Evolutionary conservation across 1,140 invertebrate species (phyloP), one percentile per base, ranked within the genome.

Genomic region (Sweltsa coloradensis): DNA sequence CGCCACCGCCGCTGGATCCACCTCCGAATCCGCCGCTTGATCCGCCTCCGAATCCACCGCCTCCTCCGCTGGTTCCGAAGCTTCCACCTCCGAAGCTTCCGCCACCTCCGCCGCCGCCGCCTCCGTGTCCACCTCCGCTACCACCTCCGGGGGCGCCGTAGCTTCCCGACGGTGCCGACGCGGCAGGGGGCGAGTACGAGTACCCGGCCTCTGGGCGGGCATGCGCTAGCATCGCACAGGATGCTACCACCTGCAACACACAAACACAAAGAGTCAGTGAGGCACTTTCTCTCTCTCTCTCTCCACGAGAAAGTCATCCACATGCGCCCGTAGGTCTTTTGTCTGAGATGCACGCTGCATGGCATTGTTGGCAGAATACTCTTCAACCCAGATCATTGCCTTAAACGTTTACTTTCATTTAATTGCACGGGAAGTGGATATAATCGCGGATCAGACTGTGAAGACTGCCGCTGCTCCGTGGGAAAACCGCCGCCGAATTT

Each of bases 121-220:
- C 41, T 5, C 19, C 3, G 14, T 3, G n/a, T 24, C 40, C 40
- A 3, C 23, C 19, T 11, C 18, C n/a, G 22, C 41, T 25, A 11
- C 24, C 49, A 43, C 52, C 52, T 5, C 34, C 41, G 13, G 48
- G 48, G 34, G 51, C 52, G 21, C 52, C 52, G 25, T 53, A 53
- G 13, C 19, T 24, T 22, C 25, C 27, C 14, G 45, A 47, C 26
- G 69, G 65, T 16, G n/a, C n/a, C n/a, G n/a, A n/a, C n/a, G n/a
- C n/a, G n/a, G n/a, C n/a, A 16, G 42, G 42, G 26, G 62, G 56
- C 23, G 58, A 60, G 54, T 71, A 72, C 3, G 68, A 67, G 57
- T 73, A 72, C 1, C 69, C 70, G 29, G 71, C 71, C 56, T 73
- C 71, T 21, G 71, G 70, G 47, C 66, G 60, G 44, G 70, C 71